These are phyloP conservation scores for Siniperca obscura DNA, from an alignment of 2,797 vertebrate genomes.

Conservation along the genomic window DNA sequence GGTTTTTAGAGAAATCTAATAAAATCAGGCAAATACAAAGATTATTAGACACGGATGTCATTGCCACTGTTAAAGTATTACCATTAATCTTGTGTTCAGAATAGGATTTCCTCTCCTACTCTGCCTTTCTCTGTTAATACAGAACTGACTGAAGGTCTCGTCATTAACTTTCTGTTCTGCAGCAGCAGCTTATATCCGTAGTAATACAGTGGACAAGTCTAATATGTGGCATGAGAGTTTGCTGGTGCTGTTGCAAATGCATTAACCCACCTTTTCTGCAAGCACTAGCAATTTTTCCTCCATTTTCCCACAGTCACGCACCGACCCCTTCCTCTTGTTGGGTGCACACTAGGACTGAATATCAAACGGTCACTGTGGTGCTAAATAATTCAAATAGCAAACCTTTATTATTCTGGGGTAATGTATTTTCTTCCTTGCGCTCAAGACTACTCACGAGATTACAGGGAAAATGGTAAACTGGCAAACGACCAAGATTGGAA, in stretches of 20 bases:
- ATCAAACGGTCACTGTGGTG: slow-evolving; percentile 54
- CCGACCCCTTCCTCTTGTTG: slow-evolving; percentile 27
- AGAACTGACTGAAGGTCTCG: not conserved
- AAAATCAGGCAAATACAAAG: not conserved
- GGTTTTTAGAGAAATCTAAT: not conserved
- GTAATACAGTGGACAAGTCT: slow-evolving; percentile 2
- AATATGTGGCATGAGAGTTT: slow-evolving; percentile 24
- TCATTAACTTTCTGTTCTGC: slow-evolving; percentile 3
- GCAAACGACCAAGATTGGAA: slow-evolving; percentile 26
- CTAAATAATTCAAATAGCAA: slow-evolving; percentile 71
- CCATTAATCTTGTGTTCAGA: no score
- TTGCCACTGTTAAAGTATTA: no score
- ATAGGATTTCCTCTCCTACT: no score
- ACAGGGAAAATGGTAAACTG: slow-evolving; percentile 17
- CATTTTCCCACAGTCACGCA: slow-evolving; percentile 51
- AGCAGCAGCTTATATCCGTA: slow-evolving; percentile 28
- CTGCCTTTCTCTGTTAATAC: slow-evolving; percentile 1
- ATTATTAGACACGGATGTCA: no score
- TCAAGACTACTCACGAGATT: slow-evolving; percentile 47
- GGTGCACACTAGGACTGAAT: slow-evolving; percentile 58
- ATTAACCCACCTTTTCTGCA: slow-evolving; percentile 61
- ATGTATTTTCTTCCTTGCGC: slow-evolving; percentile 43
- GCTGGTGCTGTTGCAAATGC: slow-evolving; percentile 46
- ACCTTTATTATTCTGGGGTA: slow-evolving; percentile 61
- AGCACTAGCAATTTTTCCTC: slow-evolving; percentile 60